phyloP scores from a whole-genome alignment of 2,888 invertebrate genomes.

The Leucoma salicis region DNA sequence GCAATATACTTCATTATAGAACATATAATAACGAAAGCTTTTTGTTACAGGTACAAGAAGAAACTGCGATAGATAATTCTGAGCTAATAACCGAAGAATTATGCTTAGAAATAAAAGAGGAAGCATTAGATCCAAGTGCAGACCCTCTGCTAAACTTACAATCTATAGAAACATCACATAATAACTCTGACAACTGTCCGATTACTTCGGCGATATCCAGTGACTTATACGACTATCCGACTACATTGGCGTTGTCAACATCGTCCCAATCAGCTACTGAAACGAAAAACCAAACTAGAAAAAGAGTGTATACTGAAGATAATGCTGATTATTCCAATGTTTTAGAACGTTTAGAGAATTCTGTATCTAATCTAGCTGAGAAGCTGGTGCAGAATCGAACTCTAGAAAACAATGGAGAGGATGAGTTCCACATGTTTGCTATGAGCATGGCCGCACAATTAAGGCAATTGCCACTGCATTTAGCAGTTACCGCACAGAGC shows the following conservation, averaged over 20 bases:
- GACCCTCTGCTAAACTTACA: background rate
- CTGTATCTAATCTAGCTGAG: background rate
- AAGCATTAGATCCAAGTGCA: background rate
- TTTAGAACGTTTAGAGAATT: conserved; percentile 3
- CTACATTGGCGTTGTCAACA: background rate
- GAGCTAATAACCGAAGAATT: too few species aligned
- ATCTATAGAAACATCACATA: background rate
- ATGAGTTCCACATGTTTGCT: conserved; percentile 7
- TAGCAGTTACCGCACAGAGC: conserved; percentile 8
- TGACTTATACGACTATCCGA: too few species aligned
- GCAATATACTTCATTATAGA: too few species aligned
- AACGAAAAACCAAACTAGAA: background rate
- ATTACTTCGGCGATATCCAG: too few species aligned
- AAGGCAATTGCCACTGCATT: conserved; percentile 6
- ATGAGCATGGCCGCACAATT: conserved; percentile 5
- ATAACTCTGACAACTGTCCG: background rate
- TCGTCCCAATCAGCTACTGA: background rate
- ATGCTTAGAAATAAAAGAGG: background rate
- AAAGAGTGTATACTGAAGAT: background rate
- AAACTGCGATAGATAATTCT: background rate
- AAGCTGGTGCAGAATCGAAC: background rate
- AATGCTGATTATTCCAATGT: background rate
- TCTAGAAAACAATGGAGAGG: background rate
- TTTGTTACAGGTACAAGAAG: background rate
- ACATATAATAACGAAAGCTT: background rate